Percentiles rank a stretch among this genome's conserved stretches.
Evolutionary conservation across 1,140 invertebrate genomes (phyloP).

Genomic region (Ceratosolen fusciceps): DNA sequence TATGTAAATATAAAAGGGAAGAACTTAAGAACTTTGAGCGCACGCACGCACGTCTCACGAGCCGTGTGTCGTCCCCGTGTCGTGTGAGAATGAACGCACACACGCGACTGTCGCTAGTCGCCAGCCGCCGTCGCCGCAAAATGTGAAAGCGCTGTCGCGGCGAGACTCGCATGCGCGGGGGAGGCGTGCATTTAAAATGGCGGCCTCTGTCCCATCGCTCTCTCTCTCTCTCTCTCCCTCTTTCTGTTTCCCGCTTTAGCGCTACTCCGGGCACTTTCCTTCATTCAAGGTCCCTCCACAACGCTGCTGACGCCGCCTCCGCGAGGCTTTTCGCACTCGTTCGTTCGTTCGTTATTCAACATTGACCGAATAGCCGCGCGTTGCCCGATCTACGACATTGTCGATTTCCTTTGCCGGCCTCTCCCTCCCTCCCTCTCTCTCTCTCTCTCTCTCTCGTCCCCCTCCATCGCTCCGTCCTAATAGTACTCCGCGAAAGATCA

Average conservation of each 20-base stretch:
- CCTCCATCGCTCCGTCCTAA: too few relatives aligned
- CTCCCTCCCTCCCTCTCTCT: too few relatives aligned
- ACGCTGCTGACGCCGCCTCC: not conserved
- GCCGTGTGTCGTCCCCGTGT: not conserved
- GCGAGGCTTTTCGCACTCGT: constrained; percentile 2
- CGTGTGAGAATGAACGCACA: constrained; percentile 42
- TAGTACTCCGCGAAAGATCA: too few relatives aligned
- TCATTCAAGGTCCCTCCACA: constrained; percentile 28
- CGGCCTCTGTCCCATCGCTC: not conserved
- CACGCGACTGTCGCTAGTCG: constrained; percentile 37
- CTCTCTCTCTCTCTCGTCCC: not conserved
- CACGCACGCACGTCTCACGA: not conserved
- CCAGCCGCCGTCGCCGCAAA: constrained; percentile 1
- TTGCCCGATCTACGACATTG: not conserved
- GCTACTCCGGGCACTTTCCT: too few relatives aligned
- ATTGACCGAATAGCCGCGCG: not conserved
- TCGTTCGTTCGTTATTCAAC: not conserved
- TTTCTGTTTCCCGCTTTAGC: too few relatives aligned
- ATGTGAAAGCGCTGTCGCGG: not conserved
- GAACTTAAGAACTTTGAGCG: too few relatives aligned
- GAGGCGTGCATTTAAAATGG: constrained; percentile 22
- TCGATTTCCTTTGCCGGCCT: not conserved
- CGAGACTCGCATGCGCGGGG: constrained; percentile 17
- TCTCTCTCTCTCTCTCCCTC: not conserved
- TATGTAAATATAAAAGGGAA: not conserved